Base-by-base conservation (phyloP, 1,140 invertebrate genomes). In the Brachionus rubens region DNA sequence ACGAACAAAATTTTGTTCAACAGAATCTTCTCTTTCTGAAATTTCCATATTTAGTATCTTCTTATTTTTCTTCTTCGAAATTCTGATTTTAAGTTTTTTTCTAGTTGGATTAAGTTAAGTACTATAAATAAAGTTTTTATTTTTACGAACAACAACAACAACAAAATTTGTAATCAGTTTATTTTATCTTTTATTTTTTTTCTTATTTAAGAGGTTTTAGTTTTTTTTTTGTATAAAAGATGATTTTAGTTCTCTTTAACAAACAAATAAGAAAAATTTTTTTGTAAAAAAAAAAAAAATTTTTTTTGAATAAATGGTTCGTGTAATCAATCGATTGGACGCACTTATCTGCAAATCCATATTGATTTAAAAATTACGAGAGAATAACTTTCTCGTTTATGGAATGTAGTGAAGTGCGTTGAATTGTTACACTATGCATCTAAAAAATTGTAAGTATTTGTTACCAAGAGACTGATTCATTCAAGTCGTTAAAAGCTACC, bases 321-420 rank as follows among this genome's bases (percentile, higher is more conserved):
- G 50, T 75, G 33, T 75, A 75, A 54, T 41, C 21, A 2, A 36
- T 12, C 33, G 4, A 72, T 72, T 72, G 12, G 21, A 72, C 68
- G 68, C 68, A 72, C 68, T 72, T 72, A 50, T 54, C 68, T 72
- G 33, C 68, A 72, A 28, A 19, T 33, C 68, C 68, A 72, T 72
- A 72, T 72, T 50, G 68, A 72, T 48, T 72, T 21, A 52, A 72
- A 59, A 0, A 3, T 10, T n/a, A 54, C 24, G 30, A 28, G 16
- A 28, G 30, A 28, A 10, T 12, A 30, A 12, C 9, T 50, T 30
- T 30, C 24, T 43, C 28, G 1, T 43, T 70, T 70, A 70, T 70
- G 67, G 67, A 70, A 70, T 70, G 67, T 70, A 70, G 67, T 70
- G 67, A 70, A 70, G 67, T 70, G 67, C 67, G 67, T 70, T 70